These are phyloP conservation scores for Arnoldichthys spilopterus DNA, from an alignment of 2,797 vertebrate species.

Conservation along the genomic window DNA sequence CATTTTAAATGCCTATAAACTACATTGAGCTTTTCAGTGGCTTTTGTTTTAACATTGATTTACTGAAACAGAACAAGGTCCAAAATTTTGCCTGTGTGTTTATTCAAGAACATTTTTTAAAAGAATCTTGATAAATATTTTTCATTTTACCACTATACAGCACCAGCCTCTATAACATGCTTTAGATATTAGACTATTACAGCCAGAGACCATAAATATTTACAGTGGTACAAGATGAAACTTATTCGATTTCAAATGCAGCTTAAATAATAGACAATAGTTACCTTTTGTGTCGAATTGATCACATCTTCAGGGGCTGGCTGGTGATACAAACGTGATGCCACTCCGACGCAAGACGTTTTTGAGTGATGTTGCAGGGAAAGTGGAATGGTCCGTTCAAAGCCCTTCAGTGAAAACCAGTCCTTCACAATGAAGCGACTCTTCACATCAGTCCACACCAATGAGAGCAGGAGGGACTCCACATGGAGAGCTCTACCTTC, in stretches of 20 bases:
- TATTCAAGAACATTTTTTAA: too few species aligned
- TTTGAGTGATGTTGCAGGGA: background rate
- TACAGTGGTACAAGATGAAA: background rate
- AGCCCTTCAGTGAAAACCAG: background rate
- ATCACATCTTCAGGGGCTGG: conserved; percentile 43
- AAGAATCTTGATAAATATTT: too few species aligned
- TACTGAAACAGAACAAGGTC: background rate
- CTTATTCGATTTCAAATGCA: background rate
- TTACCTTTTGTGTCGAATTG: conserved; percentile 45
- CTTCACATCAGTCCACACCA: conserved; percentile 20
- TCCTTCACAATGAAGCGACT: background rate
- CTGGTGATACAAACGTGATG: conserved; percentile 6
- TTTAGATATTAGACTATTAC: background rate
- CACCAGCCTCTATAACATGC: background rate
- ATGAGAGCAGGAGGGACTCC: conserved; percentile 7
- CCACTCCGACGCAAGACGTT: background rate
- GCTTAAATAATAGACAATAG: background rate
- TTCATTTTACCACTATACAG: background rate
- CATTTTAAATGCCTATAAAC: background rate
- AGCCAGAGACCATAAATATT: background rate
- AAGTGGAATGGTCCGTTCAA: background rate
- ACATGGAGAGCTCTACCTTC: conserved; percentile 14
- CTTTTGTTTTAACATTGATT: background rate
- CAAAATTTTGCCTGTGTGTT: too few species aligned
- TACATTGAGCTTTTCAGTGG: background rate